These are phyloP conservation scores for Pseudochirops corinnae DNA, from an alignment of 2,797 vertebrate species.

Conservation along the genomic window DNA sequence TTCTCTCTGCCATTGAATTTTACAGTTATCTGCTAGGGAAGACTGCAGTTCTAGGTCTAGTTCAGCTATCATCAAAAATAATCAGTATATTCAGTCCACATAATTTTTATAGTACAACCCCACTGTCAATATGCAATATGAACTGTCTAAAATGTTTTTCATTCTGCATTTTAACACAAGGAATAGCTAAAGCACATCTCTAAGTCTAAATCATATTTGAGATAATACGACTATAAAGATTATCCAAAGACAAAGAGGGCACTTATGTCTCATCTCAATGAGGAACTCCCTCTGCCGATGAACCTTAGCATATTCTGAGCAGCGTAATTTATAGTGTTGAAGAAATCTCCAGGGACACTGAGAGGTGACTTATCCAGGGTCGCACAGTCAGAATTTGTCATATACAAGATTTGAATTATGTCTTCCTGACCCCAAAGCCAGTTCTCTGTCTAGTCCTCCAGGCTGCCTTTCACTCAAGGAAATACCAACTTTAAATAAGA, in stretches of 20 bases:
- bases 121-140: neutral
- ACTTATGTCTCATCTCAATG: neutral
- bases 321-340: neutral
- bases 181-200: conserved; percentile 7
- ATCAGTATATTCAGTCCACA: neutral
- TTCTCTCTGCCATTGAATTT: too few relatives aligned
- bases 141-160: neutral
- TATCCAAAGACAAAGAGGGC: neutral
- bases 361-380: neutral
- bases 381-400: neutral
- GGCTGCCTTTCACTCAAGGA: neutral
- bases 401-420: neutral
- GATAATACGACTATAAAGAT: neutral
- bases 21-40: neutral
- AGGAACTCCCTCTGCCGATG: neutral
- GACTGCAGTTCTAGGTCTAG: neutral
- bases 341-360: neutral
- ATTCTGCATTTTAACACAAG: neutral
- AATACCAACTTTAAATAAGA: neutral
- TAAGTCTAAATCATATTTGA: conserved; percentile 35
- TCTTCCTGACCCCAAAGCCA: neutral
- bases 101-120: neutral
- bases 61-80: neutral
- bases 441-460: neutral
- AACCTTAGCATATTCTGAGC: neutral